Base-by-base conservation (phyloP, 2,888 invertebrate genomes). In the Polyommatus icarus region DNA sequence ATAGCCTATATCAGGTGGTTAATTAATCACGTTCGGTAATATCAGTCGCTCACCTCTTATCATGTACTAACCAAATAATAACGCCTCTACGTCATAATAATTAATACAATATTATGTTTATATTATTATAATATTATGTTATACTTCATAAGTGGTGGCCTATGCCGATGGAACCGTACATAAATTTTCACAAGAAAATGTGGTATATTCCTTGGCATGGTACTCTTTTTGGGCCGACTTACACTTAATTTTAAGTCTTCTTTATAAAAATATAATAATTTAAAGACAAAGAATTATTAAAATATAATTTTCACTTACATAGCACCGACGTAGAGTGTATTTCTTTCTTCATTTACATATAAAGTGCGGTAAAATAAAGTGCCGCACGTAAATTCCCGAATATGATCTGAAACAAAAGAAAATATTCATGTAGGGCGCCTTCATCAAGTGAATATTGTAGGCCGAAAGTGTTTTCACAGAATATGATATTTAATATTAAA, bases 251-350 rank as follows among this genome's bases (percentile, higher is more conserved):
- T 8, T 12, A 50, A 50, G 15, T 15, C 15, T 50, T 50, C 50
- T 50, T 50, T 50, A 50, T 50, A 50, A 50, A 54, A 54, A 15
- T 50, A 3, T 46, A 46, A 46, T 12, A 46, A 15, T 18, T n/a
- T n/a, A n/a, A 50, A 54, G 54, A 54, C 54, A 18, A 54, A 54
- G 18, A 5, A 54, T 54, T 24, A 24, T 73, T 50, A 20, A 46
- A 59, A 36, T 79, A 75, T 73, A 57, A 78, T 78, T 75, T 50
- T 20, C 54, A 95, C 95, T 95, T 89, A 95, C 96, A 96, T 95
- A 89, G 95, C 95, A 89, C 95, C 96, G 83, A 96, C 95, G 85
- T 95, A 96, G 85, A 96, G 94, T 81, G 94, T 93, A 84, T 95
- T 95, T 85, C 94, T 91, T 82, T 94, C 93, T 85, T 95, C 93